Evolutionary conservation across 2,888 invertebrate genomes (phyloP), one percentile per base, ranked within the genome.

Genomic region (Cosmia trapezina): DNA sequence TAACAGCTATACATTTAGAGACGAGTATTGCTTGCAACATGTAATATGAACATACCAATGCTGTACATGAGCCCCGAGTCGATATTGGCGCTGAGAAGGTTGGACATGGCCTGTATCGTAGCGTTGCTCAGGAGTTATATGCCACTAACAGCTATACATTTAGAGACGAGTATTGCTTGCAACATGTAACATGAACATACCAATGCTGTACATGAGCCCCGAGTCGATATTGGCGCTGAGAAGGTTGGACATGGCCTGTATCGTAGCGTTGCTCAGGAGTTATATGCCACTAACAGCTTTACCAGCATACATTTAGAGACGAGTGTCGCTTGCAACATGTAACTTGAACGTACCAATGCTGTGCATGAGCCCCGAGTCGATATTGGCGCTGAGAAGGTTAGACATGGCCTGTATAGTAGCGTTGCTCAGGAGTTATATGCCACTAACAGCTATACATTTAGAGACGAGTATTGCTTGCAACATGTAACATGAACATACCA

Each of bases 331-430:
- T 28, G 14, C 8, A 61, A 19, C 61, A 64, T 17, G 22, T 14
- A 11, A 61, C 1, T 4, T 43, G 14, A 6, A 61, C 63, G n/a
- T 63, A 98, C 98, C 98, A 87, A 99, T 99, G 47, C 99, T 99
- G 93, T 99, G 99, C 99, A 99, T 99, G 14, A 99, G 96, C 0
- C 99, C 99, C 56, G 3, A 28, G 28, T 3, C 28, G 28, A 99
- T 99, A 91, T 99, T 99, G 14, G 99, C 99, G 76, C 99, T 99
- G 41, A 99, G 97, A 66, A 99, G 95, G 94, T 99, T 99, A 0
- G 99, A 99, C 99, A 99, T 99, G 33, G 99, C 99, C 91, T 99
- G n/a, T n/a, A n/a, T n/a, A n/a, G n/a, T n/a, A n/a, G n/a, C n/a
- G n/a, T n/a, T n/a, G n/a, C n/a, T n/a, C n/a, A n/a, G n/a, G 99